Conservation (phyloP, 2,888 invertebrate species). For the Sminthurides aquaticus region DNA sequence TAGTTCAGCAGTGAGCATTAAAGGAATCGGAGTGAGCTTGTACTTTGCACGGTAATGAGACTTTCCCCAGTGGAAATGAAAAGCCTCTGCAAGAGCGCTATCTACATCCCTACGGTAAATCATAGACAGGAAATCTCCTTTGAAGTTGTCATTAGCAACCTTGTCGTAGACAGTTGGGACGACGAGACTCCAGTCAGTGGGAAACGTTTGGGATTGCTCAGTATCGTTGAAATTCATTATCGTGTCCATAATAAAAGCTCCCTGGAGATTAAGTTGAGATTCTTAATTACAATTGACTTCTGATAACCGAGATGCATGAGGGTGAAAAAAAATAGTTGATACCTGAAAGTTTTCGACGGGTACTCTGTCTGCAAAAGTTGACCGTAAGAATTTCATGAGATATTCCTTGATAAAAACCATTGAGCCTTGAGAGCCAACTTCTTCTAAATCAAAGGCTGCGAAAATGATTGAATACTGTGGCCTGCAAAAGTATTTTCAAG, state of each 20-base stretch:
- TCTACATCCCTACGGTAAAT: conserved; percentile 45
- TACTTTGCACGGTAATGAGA: conserved; percentile 34
- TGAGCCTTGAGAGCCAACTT: conserved; percentile 46
- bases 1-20: conserved; percentile 43
- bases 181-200: conserved; percentile 43
- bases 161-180: conserved; percentile 40
- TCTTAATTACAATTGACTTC: conserved; percentile 2
- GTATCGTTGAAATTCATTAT: conserved; percentile 46
- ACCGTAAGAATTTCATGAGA: conserved; percentile 41
- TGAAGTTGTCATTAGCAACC: conserved; percentile 38
- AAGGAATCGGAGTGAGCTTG: conserved; percentile 41
- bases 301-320: too few relatives aligned
- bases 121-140: conserved; percentile 46
- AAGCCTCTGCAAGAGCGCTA: conserved; percentile 42
- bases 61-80: conserved; percentile 41
- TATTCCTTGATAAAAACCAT: conserved; percentile 45
- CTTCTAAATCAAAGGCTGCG: conserved; percentile 47
- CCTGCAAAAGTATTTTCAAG: conserved; percentile 21
- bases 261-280: conserved; percentile 32
- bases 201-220: conserved; percentile 44
- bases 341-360: conserved; percentile 38
- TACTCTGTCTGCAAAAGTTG: conserved; percentile 30
- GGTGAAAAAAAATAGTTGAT: too few relatives aligned
- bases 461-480: conserved; percentile 45
- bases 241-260: conserved; percentile 47